phyloP scores from a whole-genome alignment of 64 coral and sea anemone genomes.

The Dendronephthya gigantea region DNA sequence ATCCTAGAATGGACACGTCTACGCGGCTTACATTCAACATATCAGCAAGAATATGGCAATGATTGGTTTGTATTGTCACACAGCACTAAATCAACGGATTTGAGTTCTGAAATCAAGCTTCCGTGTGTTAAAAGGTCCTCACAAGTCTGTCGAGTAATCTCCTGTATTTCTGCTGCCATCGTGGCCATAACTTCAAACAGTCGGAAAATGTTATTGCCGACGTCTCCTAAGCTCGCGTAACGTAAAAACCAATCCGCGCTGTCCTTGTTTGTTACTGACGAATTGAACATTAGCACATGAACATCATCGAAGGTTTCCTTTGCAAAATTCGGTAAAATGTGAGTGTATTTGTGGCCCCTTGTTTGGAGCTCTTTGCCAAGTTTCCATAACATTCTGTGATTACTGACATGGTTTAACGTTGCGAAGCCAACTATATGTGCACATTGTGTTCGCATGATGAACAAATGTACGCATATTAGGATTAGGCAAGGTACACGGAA shows the following conservation, averaged over 20 bases:
- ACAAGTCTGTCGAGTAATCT: conserved; percentile 34
- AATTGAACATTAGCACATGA: conserved; percentile 41
- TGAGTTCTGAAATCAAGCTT: conserved; percentile 15
- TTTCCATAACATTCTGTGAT: too few species aligned
- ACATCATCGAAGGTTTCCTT: too few species aligned
- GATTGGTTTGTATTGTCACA: too few species aligned
- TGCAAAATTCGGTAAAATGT: too few species aligned
- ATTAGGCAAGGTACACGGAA: too few species aligned
- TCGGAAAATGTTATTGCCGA: background rate
- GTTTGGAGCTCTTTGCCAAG: too few species aligned
- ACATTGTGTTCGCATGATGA: too few species aligned
- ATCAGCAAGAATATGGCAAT: conserved; percentile 40
- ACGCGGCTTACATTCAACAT: conserved; percentile 31
- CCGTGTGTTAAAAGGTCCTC: conserved; percentile 27
- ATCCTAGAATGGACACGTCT: background rate
- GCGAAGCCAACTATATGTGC: too few species aligned
- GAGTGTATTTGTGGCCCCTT: too few species aligned
- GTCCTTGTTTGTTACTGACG: conserved; percentile 35
- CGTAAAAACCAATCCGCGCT: background rate
- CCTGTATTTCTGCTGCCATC: background rate
- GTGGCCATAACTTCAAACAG: background rate
- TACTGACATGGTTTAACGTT: too few species aligned
- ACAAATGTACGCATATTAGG: too few species aligned
- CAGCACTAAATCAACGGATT: conserved; percentile 38
- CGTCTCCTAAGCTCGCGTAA: conserved; percentile 8